These are phyloP conservation scores for Anniella stebbinsi DNA, from an alignment of 2,797 vertebrate genomes.

Conservation along the genomic window DNA sequence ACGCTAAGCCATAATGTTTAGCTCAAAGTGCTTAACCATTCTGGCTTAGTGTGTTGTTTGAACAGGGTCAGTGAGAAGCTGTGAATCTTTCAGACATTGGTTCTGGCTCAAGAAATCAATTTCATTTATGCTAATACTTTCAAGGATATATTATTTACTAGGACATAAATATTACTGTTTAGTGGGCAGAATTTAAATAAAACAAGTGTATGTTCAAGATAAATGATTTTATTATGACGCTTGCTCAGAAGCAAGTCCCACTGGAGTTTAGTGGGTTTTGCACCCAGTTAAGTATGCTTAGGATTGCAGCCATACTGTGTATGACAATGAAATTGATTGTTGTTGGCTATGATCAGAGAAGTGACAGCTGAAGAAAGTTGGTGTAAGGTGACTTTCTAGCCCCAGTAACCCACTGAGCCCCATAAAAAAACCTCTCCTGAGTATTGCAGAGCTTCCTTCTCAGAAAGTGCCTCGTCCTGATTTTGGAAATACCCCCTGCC, in stretches of 20 bases:
- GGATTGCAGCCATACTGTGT: background rate
- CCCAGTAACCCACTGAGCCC: too few relatives aligned
- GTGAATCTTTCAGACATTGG: background rate
- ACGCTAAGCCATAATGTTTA: too few relatives aligned
- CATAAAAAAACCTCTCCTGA: too few relatives aligned
- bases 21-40: too few relatives aligned
- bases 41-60: too few relatives aligned
- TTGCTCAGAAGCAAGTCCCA: background rate
- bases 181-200: background rate
- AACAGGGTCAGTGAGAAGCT: background rate
- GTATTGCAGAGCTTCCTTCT: background rate
- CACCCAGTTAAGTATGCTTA: background rate
- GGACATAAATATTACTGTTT: background rate
- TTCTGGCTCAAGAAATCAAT: background rate
- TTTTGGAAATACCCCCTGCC: background rate
- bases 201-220: background rate
- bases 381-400: too few relatives aligned
- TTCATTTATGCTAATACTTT: background rate
- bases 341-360: too few relatives aligned
- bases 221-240: background rate
- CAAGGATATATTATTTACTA: background rate
- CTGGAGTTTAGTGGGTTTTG: background rate
- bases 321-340: background rate
- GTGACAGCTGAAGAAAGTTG: too few relatives aligned
- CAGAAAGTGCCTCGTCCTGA: background rate